A percentile compares a stretch with the other conserved stretches of the same genome.
Conservation (phyloP, 2,888 invertebrate genomes). For the Electrophaes corylata region DNA sequence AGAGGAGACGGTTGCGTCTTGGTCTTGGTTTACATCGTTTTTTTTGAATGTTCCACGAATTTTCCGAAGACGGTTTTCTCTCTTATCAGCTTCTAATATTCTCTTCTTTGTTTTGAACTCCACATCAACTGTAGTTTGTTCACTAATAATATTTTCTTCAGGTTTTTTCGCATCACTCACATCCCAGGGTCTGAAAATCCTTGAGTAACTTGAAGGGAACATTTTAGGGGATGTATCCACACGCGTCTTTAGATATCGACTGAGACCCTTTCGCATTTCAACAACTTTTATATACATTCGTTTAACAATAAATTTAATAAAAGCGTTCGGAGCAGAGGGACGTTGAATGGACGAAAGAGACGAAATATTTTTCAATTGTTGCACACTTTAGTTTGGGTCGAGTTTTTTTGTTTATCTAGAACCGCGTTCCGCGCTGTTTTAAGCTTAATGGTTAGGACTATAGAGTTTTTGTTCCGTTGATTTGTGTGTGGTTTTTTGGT, state of each 20-base stretch:
- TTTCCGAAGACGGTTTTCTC: conserved; percentile 74
- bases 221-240: conserved; percentile 65
- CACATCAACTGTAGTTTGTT: conserved; percentile 41
- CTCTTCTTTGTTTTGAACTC: conserved; percentile 55
- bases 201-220: conserved; percentile 74
- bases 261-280: conserved; percentile 76
- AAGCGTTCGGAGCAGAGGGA: conserved; percentile 77
- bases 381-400: conserved; percentile 66
- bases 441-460: conserved; percentile 35
- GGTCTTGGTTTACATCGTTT: conserved; percentile 62
- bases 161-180: conserved; percentile 63
- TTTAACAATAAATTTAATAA: conserved; percentile 84
- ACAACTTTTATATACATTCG: conserved; percentile 82
- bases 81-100: conserved; percentile 58
- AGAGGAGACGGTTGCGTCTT: conserved; percentile 85
- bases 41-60: conserved; percentile 75
- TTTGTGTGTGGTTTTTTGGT: conserved; percentile 38
- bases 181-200: conserved; percentile 87
- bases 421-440: conserved; percentile 32
- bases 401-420: conserved; percentile 45
- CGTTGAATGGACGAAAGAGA: conserved; percentile 80
- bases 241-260: conserved; percentile 64
- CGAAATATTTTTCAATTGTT: conserved; percentile 84
- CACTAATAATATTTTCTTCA: conserved; percentile 40
- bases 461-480: conserved; percentile 41